Percentiles rank a stretch among this genome's conserved stretches.
These are phyloP conservation scores for Leiothrix lutea DNA, from an alignment of 2,113 vertebrate genomes.

Conservation along the genomic window DNA sequence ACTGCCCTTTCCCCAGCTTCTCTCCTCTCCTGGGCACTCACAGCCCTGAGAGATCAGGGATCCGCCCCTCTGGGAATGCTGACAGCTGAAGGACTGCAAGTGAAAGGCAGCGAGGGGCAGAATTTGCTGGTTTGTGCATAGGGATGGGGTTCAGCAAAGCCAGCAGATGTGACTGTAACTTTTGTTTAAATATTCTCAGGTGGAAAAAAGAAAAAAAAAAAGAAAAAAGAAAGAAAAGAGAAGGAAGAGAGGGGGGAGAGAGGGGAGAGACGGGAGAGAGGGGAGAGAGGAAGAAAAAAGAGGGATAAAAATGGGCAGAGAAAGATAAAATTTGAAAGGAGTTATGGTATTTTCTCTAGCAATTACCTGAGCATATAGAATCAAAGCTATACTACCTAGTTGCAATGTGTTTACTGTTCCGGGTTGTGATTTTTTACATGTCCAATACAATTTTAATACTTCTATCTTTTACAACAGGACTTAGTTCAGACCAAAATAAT, in stretches of 20 bases:
- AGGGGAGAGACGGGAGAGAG: too few species aligned
- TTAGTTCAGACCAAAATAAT: conserved; percentile 67
- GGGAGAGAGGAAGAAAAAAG: not conserved
- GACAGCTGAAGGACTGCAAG: not conserved
- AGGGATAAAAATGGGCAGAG: not conserved
- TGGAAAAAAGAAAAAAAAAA: not conserved
- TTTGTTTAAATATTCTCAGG: not conserved
- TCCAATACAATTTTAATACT: conserved; percentile 54
- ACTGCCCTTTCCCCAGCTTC: not conserved
- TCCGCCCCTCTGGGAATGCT: not conserved
- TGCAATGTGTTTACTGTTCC: conserved; percentile 8
- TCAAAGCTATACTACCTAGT: conserved; percentile 1
- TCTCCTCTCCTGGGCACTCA: not conserved
- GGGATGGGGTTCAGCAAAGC: not conserved
- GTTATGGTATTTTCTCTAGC: not conserved
- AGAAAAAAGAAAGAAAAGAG: not conserved
- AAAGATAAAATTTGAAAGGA: not conserved
- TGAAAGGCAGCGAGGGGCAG: not conserved
- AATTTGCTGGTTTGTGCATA: not conserved
- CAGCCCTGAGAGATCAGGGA: not conserved
- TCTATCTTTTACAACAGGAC: conserved; percentile 52
- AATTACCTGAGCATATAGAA: conserved; percentile 29
- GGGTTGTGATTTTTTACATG: not conserved
- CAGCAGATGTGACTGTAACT: not conserved
- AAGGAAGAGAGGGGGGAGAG: too few species aligned